Evolutionary conservation across 2,888 invertebrate genomes (phyloP), one percentile per base, ranked within the genome.

Genomic region (Agrenia bidenticulata): DNA sequence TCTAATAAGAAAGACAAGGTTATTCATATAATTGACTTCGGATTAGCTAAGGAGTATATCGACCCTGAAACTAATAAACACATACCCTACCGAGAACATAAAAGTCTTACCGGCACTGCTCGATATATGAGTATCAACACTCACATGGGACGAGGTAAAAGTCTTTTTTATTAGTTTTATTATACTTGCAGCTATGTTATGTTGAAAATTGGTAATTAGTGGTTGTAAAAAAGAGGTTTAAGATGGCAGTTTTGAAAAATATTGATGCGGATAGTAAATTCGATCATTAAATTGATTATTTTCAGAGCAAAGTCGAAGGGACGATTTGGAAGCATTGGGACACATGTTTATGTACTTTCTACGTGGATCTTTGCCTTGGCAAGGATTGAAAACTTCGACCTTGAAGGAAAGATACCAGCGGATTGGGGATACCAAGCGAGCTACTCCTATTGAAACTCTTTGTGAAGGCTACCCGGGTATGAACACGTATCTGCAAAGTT

Each of bases 301-400:
- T 21, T 23, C 83, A 90, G 99, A 99, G 85, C 99, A 99, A 88
- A 97, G 97, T 80, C 88, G 99, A 81, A 87, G 99, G 81, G 99
- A 99, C 84, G 99, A 99, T 84, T 85, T 99, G 82, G 99, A 99
- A 84, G 99, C 99, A 73, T 86, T 99, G 80, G 99, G 99, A 76
- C 98, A 99, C 85, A 99, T 99, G 99, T 99, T 99, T 85, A 98
- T 99, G 98, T 99, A 99, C 86, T 99, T 99, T 85, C 87, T 99
- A 83, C 88, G 99, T 78, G 99, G 99, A 79, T 96, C 95, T 82
- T 87, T 99, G 83, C 99, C 99, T 77, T 84, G 84, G 84, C 99
- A 99, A 85, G 99, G 99, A 78, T 87, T 99, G 80, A 99, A 99
- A 86, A 98, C 98, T 78, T 98, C 98, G 83, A 98, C 97, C 79